Evolutionary conservation across 2,888 invertebrate genomes (phyloP).

Genomic region (Glyphotaelius pellucidus): DNA sequence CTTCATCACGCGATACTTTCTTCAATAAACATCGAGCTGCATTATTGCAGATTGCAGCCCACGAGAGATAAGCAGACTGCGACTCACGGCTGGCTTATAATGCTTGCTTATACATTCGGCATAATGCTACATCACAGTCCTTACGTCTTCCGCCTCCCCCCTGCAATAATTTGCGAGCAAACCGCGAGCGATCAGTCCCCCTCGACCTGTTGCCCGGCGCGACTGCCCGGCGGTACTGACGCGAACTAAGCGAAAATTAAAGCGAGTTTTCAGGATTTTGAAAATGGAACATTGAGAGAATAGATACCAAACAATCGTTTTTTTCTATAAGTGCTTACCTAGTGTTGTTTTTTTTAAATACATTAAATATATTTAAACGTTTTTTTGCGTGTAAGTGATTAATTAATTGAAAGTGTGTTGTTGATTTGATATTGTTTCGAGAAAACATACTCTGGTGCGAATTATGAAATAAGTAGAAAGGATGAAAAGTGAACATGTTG

Average conservation of each 20-base stretch:
- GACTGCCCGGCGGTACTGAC: constrained; percentile 48
- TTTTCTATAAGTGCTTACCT: neutral
- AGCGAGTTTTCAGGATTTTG: constrained; percentile 7
- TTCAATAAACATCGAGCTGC: constrained; percentile 2
- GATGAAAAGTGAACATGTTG: neutral
- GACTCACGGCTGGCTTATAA: neutral
- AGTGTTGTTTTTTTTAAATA: neutral
- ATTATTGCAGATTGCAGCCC: neutral
- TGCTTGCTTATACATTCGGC: constrained; percentile 5
- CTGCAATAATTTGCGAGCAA: constrained; percentile 48
- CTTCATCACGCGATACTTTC: constrained; percentile 2
- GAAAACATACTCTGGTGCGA: neutral
- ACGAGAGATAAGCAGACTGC: neutral
- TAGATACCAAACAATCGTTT: neutral
- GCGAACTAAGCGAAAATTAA: constrained; percentile 11
- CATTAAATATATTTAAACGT: neutral
- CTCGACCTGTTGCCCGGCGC: constrained; percentile 54
- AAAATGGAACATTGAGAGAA: constrained; percentile 24
- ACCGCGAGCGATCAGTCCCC: constrained; percentile 56
- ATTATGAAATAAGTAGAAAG: neutral
- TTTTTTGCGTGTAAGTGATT: neutral
- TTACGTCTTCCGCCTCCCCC: constrained; percentile 29
- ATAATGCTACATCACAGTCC: constrained; percentile 14
- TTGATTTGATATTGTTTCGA: neutral
- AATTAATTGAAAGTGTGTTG: neutral